Evolutionary conservation across 2,797 vertebrate genomes (phyloP), one percentile per base, ranked within the genome.

Genomic region (Leucoraja ocellata): DNA sequence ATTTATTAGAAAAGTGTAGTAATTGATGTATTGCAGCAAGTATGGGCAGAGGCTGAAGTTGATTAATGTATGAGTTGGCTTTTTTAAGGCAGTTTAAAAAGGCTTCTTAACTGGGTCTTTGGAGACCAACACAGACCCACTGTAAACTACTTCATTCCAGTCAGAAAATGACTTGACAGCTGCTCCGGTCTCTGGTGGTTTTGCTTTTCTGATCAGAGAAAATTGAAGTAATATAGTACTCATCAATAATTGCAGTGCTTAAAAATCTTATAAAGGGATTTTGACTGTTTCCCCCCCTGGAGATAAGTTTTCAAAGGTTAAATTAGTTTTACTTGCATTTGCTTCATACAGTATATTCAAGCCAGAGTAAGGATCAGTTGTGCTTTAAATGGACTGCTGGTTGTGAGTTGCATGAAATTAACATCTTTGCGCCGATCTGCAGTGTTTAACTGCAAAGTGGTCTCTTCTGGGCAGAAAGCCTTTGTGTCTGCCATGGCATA

Each of bases 51-150:
- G 96, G 96, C 95, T 94, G 95, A 94, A 96, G 94, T 97, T 98
- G 97, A 98, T 98, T 98, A 98, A 98, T 98, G 96, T 96, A 96
- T 96, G 96, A 96, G 96, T 97, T 96, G 96, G 96, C 96, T 97
- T 96, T 97, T 97, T 96, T 95, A 97, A 96, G 96, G 95, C 93
- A 96, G 97, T 97, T 97, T 96, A 96, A 97, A 97, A 97, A 96
- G 96, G 95, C 96, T 96, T 96, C 96, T 97, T 97, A 97, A 97
- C 97, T 96, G 96, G 96, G 96, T 96, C 96, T 96, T 96, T 95
- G 96, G 96, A 97, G 96, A 96, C 96, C 96, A 96, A 95, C 95
- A 94, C 95, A 96, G 95, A 94, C 96, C 95, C 94, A 95, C 96
- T 95, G 95, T 96, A 96, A 97, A 97, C 96, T 96, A 96, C 95